Evolutionary conservation across 2,113 vertebrate species (phyloP), one percentile per base, ranked within the genome.

Genomic region (Salvelinus sp.): DNA sequence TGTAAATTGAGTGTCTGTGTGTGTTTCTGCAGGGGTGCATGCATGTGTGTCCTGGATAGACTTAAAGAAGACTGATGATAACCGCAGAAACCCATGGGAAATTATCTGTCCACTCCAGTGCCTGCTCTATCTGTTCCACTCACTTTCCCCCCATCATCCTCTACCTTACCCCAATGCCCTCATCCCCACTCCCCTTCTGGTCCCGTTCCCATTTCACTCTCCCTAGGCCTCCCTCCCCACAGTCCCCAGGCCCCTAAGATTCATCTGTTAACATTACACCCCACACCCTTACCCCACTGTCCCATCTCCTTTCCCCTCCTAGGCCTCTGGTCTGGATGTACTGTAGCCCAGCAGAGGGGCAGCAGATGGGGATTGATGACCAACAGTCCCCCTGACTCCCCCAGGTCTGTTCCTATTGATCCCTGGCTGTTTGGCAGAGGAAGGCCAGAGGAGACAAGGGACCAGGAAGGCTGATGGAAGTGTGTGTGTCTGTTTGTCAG

Each of bases 381-480:
- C 38, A 44, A 44, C 38, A 44, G 14, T 28, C 23, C 18, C 66
- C 38, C 16, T 57, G 62, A 22, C 54, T 71, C 62, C 73, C 23
- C 10, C 10, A 30, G 72, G 65, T 12, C 9, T 18, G 38, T n/a
- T 60, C 38, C 23, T 68, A 84, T 84, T 33, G 72, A 84, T 30
- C 38, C 3, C 38, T 63, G 38, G 4, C 22, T 63, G 22, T 66
- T 7, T 76, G 72, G 63, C 6, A 48, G 48, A 69, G 47, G 64
- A 22, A 64, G 23, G 22, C 22, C 12, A 18, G 44, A 38, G 38
- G 64, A 30, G 80, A 83, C 81, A 62, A 74, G 27, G 83, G 63
- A 30, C 2, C 38, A 72, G 64, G 82, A 78, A 79, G 74, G 23
- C 60, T 73, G 70, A 79, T 75, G 84, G 79, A 83, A 2, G 86